These are phyloP conservation scores for Belonocnema kinseyi DNA, from an alignment of 1,140 invertebrate genomes.

Conservation along the genomic window DNA sequence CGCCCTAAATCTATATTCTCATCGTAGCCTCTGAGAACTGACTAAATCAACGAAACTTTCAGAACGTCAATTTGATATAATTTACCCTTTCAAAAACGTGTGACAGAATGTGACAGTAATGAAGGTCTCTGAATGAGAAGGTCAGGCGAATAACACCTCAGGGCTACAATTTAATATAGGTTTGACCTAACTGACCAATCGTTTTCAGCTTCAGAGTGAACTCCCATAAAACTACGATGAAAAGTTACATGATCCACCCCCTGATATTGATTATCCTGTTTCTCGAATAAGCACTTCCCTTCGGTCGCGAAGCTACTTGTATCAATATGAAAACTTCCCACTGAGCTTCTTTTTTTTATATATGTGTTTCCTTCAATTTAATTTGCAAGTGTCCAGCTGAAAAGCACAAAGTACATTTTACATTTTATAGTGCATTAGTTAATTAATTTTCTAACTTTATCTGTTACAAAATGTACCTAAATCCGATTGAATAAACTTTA, in stretches of 20 bases:
- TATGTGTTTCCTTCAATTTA: conserved; percentile 1
- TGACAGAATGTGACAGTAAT: too few relatives aligned
- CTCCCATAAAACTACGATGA: conserved; percentile 19
- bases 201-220: conserved; percentile 3
- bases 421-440: too few relatives aligned
- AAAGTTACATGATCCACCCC: conserved; percentile 6
- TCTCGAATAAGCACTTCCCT: conserved; percentile 11
- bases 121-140: too few relatives aligned
- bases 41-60: too few relatives aligned
- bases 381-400: neutral
- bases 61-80: too few relatives aligned
- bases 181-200: conserved; percentile 28
- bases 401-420: too few relatives aligned
- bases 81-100: too few relatives aligned
- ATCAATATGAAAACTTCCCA: conserved; percentile 6
- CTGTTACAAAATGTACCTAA: too few relatives aligned
- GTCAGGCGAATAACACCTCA: neutral
- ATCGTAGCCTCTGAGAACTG: too few relatives aligned
- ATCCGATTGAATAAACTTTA: too few relatives aligned
- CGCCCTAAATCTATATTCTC: too few relatives aligned
- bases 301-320: conserved; percentile 11
- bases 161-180: neutral
- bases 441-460: too few relatives aligned
- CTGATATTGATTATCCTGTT: conserved; percentile 24
- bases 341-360: neutral